Conservation (phyloP, 2,888 invertebrate species). For the Drosophila peninsularis region DNA sequence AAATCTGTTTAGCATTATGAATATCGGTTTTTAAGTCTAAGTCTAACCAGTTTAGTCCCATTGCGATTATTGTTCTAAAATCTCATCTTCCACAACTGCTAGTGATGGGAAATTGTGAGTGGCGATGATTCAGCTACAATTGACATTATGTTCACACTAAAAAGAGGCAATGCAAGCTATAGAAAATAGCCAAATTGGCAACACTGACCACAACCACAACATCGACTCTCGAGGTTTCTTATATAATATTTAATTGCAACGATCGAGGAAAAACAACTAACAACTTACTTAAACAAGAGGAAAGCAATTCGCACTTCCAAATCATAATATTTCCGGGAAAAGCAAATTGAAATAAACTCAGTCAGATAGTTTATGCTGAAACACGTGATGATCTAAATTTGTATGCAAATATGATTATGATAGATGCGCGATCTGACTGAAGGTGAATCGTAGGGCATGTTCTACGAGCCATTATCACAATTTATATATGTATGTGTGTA, state of each 20-base stretch:
- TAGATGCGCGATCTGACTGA: constrained; percentile 15
- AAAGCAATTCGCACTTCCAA: constrained; percentile 19
- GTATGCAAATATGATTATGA: constrained; percentile 25
- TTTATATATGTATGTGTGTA: background rate
- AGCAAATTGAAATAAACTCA: constrained; percentile 5
- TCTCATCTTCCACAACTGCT: too few species aligned
- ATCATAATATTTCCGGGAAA: constrained; percentile 2
- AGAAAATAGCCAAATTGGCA: background rate
- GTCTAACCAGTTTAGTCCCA: too few species aligned
- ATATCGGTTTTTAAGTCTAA: too few species aligned
- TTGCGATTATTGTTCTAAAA: too few species aligned
- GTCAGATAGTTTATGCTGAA: background rate
- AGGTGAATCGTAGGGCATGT: constrained; percentile 41
- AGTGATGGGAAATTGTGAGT: too few species aligned
- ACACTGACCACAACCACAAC: background rate
- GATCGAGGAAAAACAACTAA: constrained; percentile 11
- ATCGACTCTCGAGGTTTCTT: constrained; percentile 27
- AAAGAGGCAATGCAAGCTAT: too few species aligned
- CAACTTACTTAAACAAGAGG: constrained; percentile 38
- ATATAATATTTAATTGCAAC: constrained; percentile 36
- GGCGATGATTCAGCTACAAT: too few species aligned
- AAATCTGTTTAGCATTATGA: too few species aligned
- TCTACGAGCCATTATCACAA: constrained; percentile 19
- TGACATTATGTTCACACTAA: too few species aligned
- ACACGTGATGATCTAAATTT: constrained; percentile 1